Percentiles rank a stretch among this genome's conserved stretches.
phyloP scores from a whole-genome alignment of 2,797 vertebrate species.

The Chelon labrosus region DNA sequence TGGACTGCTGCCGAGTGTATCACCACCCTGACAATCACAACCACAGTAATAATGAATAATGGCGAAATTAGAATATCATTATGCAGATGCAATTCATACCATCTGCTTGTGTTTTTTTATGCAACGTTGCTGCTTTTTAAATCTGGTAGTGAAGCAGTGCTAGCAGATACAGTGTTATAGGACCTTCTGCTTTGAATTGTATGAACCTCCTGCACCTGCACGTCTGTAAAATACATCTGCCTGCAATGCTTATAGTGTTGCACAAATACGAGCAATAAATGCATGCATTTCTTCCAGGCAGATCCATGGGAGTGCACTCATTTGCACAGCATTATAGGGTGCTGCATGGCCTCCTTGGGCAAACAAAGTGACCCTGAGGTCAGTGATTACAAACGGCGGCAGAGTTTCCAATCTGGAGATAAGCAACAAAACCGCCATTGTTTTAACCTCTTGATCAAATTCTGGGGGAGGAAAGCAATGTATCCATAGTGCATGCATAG shows the following conservation, averaged over 20 bases:
- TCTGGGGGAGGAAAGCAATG: constrained; percentile 57
- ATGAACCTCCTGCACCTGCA: constrained; percentile 31
- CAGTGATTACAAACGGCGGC: constrained; percentile 23
- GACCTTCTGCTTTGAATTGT: constrained; percentile 25
- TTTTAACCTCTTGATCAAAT: constrained; percentile 64
- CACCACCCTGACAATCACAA: constrained; percentile 69
- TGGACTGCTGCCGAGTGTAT: constrained; percentile 75
- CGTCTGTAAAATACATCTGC: constrained; percentile 18
- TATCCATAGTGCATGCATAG: constrained; percentile 63
- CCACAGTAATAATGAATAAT: constrained; percentile 73
- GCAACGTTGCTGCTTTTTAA: constrained; percentile 38
- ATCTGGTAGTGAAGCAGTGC: constrained; percentile 34
- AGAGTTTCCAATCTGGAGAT: constrained; percentile 44
- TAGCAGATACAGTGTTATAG: constrained; percentile 27
- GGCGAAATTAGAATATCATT: constrained; percentile 73
- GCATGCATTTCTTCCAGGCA: constrained; percentile 8
- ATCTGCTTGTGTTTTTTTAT: constrained; percentile 66
- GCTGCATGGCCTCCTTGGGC: constrained; percentile 14
- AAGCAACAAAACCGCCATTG: constrained; percentile 49
- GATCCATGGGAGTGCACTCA: background rate
- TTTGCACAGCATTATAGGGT: background rate
- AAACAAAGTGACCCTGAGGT: constrained; percentile 28
- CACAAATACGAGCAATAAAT: constrained; percentile 11
- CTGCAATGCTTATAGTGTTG: constrained; percentile 29
- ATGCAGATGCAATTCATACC: constrained; percentile 76